These are phyloP conservation scores for Dendronephthya gigantea DNA, from an alignment of 64 coral and sea anemone genomes.

Conservation along the genomic window DNA sequence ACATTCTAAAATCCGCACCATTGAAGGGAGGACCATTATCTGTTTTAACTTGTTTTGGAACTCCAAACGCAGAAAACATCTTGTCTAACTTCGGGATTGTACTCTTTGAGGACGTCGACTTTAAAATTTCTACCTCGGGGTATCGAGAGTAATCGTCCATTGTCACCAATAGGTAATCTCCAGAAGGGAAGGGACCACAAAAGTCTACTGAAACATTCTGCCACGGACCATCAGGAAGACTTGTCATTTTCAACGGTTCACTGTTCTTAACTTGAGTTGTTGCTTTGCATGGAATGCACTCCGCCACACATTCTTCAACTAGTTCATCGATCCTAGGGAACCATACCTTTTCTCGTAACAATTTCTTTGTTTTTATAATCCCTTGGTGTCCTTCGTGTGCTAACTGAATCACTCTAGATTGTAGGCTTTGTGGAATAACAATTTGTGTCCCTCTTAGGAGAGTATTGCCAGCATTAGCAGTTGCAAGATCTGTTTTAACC, in stretches of 20 bases:
- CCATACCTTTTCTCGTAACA: conserved; percentile 27
- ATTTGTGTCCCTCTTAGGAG: neutral
- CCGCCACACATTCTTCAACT: neutral
- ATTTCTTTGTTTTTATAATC: neutral
- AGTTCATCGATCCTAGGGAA: conserved; percentile 14
- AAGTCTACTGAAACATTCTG: neutral
- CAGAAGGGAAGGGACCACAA: neutral
- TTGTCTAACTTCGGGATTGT: conserved; percentile 31
- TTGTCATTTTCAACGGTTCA: neutral
- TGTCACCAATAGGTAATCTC: conserved; percentile 18
- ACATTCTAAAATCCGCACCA: neutral
- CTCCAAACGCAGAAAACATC: conserved; percentile 35
- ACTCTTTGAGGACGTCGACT: neutral
- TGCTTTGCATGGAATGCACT: conserved; percentile 21
- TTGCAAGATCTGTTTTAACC: neutral
- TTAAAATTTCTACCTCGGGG: conserved; percentile 18
- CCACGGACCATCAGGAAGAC: neutral
- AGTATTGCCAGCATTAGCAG: neutral
- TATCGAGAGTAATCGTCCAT: conserved; percentile 23
- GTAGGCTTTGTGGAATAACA: neutral
- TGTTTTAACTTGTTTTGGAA: neutral
- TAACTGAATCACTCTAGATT: neutral
- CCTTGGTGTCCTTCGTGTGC: conserved; percentile 9
- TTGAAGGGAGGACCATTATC: conserved; percentile 37
- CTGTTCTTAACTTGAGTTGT: neutral